Base-by-base conservation (phyloP, 2,797 vertebrate genomes). In the Phyllotis vaccarum region DNA sequence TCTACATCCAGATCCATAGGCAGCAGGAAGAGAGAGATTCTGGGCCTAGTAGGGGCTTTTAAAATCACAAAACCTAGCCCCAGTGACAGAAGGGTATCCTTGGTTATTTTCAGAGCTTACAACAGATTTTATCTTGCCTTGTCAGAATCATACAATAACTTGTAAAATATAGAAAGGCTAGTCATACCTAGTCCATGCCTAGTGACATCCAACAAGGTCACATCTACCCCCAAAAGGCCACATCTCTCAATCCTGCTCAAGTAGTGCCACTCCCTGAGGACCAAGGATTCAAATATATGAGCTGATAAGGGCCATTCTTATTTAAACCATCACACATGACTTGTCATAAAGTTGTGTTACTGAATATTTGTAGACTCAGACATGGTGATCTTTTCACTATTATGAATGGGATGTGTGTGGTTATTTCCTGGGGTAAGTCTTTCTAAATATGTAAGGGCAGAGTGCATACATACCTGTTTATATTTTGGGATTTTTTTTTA, bases 341-440 rank as follows among this genome's bases (percentile, higher is more conserved):
- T 13, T 22, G 60, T 46, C 2, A n/a, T 17, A 83, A 86, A 83
- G 43, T 75, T 2, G 62, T 86, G 40, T 76, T 93, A 60, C 54
- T 90, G 43, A 76, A 91, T 10, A 85, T 66, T 79, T 70, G 5
- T 24, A 0, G 54, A 75, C 2, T 56, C 70, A 0, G 54, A 68
- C 2, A 49, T 78, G 29, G 14, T 34, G 56, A 3, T 81, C 76
- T 68, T 95, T 89, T 86, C n/a, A 70, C 43, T 88, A 11, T 16
- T 72, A 27, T 83, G 34, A 90, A 58, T 3, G 91, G 11, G 58
- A 24, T 7, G 21, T 62, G 3, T 16, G 31, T 70, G 34, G 68
- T 68, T 80, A 80, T 85, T 52, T 94, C 24, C 37, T 94, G 68
- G 22, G 7, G 37, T 93, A 92, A 64, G 31, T 90, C 58, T 19